These are phyloP conservation scores for Alouatta palliata DNA, from an alignment of 2,113 vertebrate species.

Conservation along the genomic window DNA sequence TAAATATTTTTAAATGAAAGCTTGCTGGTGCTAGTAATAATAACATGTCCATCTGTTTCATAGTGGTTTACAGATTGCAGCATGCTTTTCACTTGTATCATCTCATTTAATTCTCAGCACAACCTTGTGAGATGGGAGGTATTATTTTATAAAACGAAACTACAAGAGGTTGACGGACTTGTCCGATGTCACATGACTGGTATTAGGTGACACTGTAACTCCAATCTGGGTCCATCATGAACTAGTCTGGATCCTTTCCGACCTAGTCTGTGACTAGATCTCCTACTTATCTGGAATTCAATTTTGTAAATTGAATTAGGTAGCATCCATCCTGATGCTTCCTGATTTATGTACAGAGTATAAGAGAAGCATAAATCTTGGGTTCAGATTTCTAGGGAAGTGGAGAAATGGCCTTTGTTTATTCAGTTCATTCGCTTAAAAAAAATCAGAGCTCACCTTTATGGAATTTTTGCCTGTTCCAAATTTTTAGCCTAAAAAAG, in stretches of 20 bases:
- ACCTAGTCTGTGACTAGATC: too few relatives aligned
- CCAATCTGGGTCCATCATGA: not conserved
- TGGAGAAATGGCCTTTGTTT: constrained; percentile 28
- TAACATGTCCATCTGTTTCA: not conserved
- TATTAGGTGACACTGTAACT: not conserved
- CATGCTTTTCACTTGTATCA: not conserved
- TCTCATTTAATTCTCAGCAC: not conserved
- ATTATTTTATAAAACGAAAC: not conserved
- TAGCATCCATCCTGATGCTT: not conserved
- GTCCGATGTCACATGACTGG: not conserved
- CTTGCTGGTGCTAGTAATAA: not conserved
- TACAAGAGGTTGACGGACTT: not conserved
- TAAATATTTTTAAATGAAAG: not conserved
- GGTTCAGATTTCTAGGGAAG: not conserved
- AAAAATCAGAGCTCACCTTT: not conserved
- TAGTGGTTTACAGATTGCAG: not conserved
- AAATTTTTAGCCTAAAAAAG: constrained; percentile 14
- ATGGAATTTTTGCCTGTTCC: not conserved
- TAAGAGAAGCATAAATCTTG: not conserved
- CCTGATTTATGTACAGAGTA: not conserved
- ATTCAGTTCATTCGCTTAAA: not conserved
- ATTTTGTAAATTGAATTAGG: too few relatives aligned
- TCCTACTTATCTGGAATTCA: too few relatives aligned
- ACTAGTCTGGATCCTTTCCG: too few relatives aligned
- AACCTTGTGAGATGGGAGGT: not conserved